Evolutionary conservation across 2,888 invertebrate species (phyloP).

Genomic region (Ophonus ardosiacus): DNA sequence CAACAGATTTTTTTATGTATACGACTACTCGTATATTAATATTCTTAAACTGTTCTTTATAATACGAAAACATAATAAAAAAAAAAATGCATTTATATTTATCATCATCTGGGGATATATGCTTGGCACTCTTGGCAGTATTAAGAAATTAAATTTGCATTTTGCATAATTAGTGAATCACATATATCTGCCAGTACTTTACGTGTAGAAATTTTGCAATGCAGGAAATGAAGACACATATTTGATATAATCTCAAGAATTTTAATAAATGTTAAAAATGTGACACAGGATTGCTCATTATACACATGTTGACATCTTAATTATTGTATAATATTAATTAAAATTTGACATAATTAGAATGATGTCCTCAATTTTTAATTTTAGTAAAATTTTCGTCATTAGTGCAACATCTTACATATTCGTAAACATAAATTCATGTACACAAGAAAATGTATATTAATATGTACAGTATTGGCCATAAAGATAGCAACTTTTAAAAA

Average conservation of each 20-base stretch:
- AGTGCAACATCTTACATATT: too few relatives aligned
- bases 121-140: constrained; percentile 1
- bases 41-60: background rate
- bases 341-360: constrained; percentile 13
- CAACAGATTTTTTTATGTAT: too few relatives aligned
- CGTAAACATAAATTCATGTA: too few relatives aligned
- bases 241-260: constrained; percentile 13
- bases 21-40: background rate
- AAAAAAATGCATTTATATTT: constrained; percentile 1
- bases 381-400: background rate
- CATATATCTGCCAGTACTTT: background rate
- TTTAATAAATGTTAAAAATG: constrained; percentile 6
- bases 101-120: background rate
- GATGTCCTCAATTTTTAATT: background rate
- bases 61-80: background rate
- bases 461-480: too few relatives aligned
- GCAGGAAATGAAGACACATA: constrained; percentile 23
- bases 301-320: constrained; percentile 6
- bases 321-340: constrained; percentile 23
- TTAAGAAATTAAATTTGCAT: constrained; percentile 29
- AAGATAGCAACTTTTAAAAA: too few relatives aligned
- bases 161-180: constrained; percentile 34
- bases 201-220: constrained; percentile 23
- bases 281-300: constrained; percentile 13
- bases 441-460: too few relatives aligned